These are phyloP conservation scores for Orchestes rusci DNA, from an alignment of 2,888 invertebrate species.

Conservation along the genomic window DNA sequence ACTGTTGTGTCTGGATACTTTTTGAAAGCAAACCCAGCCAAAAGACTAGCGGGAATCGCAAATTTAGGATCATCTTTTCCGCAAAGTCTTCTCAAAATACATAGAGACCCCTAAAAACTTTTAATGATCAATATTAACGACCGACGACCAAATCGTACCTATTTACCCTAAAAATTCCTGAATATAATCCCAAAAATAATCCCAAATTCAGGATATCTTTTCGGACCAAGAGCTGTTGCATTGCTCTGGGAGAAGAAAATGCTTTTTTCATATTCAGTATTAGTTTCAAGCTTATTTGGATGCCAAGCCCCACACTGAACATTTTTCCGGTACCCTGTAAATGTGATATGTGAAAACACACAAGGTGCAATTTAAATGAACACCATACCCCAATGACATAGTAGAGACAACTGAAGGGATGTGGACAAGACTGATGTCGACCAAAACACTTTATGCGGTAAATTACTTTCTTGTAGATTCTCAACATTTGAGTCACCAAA, in stretches of 20 bases:
- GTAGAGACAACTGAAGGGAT: constrained; percentile 55
- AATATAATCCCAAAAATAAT: constrained; percentile 61
- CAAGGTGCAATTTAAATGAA: constrained; percentile 4
- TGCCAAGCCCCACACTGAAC: constrained; percentile 54
- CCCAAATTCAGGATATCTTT: constrained; percentile 55
- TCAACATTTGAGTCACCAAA: constrained; percentile 42
- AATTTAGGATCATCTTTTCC: constrained; percentile 55
- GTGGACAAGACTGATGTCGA: constrained; percentile 51
- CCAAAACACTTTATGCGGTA: constrained; percentile 47
- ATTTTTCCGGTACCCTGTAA: constrained; percentile 52
- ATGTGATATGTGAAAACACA: not conserved
- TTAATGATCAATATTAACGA: too few relatives aligned
- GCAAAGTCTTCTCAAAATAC: constrained; percentile 55
- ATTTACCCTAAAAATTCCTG: constrained; percentile 59
- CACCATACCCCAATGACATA: constrained; percentile 48
- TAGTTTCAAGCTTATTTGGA: constrained; percentile 54
- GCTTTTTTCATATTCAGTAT: constrained; percentile 51
- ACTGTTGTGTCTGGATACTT: constrained; percentile 71
- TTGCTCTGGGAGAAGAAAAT: constrained; percentile 46
- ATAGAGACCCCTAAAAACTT: constrained; percentile 50
- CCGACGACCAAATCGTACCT: too few relatives aligned
- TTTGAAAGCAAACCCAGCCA: constrained; percentile 63
- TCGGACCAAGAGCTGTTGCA: constrained; percentile 49
- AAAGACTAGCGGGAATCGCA: constrained; percentile 63
- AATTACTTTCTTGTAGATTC: constrained; percentile 44